Evolutionary conservation across 2,797 vertebrate genomes (phyloP), one percentile per base, ranked within the genome.

Genomic region (Gallirallus australis): DNA sequence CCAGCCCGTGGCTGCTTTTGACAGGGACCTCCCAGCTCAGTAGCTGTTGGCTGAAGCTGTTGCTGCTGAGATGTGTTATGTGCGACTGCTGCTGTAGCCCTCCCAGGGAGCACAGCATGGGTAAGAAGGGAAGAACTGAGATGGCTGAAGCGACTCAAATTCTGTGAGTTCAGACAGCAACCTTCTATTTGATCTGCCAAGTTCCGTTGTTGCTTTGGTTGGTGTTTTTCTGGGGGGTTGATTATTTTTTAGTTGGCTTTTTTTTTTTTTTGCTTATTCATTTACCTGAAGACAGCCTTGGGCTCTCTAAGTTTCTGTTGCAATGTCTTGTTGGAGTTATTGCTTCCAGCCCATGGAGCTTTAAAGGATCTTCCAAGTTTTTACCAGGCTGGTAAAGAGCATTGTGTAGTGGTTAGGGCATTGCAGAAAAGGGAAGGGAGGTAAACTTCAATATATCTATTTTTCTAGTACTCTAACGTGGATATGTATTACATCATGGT

Each of bases 1-100:
- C 15, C 7, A 16, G n/a, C 8, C 45, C 0, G 0, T 14, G 30
- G 59, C 28, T n/a, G 21, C 39, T 77, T 1, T 0, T 39, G 37
- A 11, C 0, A 0, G 24, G 17, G 61, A 56, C 42, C 47, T 76
- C 71, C 37, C 11, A 40, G 54, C 20, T 53, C 27, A 19, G 27
- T 37, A 13, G 35, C 23, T 27, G 12, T 79, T 65, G 31, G 25
- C 53, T 76, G 59, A 72, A 75, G 45, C 25, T 35, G 63, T 53
- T 37, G 27, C 52, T 68, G 52, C 9, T 70, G 54, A 64, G 54
- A 40, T 30, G 50, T 53, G 63, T 71, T 48, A 25, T 4, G 6
- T 3, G 4, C 9, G n/a, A 64, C 40, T 42, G 35, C 42, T 93
- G 56, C 54, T 72, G 71, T 19, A 76, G 54, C 56, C 24, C 39